phyloP scores from a whole-genome alignment of 2,113 vertebrate species.

The Petroica traversi region DNA sequence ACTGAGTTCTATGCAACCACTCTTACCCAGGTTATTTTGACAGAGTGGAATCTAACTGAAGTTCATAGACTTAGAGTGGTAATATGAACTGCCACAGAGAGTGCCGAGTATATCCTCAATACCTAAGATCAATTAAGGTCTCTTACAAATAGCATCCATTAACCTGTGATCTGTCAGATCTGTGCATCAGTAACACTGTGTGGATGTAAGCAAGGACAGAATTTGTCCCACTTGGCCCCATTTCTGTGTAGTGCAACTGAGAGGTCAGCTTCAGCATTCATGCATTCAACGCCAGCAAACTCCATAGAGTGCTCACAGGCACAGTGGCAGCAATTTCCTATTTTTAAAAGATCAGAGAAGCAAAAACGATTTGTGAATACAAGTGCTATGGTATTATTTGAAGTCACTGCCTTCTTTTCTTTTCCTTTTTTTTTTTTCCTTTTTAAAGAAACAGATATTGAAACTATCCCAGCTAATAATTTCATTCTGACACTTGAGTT shows the following conservation, averaged over 20 bases:
- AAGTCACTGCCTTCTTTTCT: not conserved
- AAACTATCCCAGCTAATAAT: slow-evolving; percentile 68
- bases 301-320: not conserved
- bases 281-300: not conserved
- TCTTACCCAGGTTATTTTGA: not conserved
- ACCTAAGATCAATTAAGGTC: not conserved
- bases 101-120: not conserved
- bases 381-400: not conserved
- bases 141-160: slow-evolving; percentile 8
- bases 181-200: not conserved
- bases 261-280: slow-evolving; percentile 39
- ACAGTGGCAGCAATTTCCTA: not conserved
- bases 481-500: slow-evolving; percentile 76
- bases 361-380: not conserved
- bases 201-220: not conserved
- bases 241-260: not conserved
- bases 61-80: not conserved
- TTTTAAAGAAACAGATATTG: slow-evolving; percentile 64
- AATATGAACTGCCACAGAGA: not conserved
- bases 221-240: not conserved
- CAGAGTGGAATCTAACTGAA: not conserved
- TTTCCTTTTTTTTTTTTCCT: not conserved
- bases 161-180: slow-evolving; percentile 10
- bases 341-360: slow-evolving; percentile 44
- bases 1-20: not conserved